Conservation (phyloP, 2,888 invertebrate species). For the Cryptus armator region DNA sequence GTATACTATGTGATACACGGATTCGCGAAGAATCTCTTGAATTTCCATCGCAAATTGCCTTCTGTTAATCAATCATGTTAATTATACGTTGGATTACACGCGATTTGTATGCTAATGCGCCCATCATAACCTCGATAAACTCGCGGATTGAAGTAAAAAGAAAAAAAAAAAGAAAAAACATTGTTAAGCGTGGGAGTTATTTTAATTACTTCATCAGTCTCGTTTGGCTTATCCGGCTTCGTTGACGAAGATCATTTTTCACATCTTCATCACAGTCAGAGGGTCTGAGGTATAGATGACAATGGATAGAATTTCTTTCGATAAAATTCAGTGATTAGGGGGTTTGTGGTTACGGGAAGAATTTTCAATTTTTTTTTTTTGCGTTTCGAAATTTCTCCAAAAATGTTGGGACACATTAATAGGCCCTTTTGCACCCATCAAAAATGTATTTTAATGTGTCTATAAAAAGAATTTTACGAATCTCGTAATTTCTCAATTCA, state of each 20-base stretch:
- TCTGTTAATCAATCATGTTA: conserved; percentile 65
- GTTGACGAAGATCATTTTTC: not conserved
- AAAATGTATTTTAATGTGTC: too few relatives aligned
- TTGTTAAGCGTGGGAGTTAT: conserved; percentile 33
- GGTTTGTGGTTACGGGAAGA: too few relatives aligned
- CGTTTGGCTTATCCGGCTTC: not conserved
- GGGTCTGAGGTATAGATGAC: too few relatives aligned
- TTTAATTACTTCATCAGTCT: conserved; percentile 60
- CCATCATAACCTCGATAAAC: conserved; percentile 49
- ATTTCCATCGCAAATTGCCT: conserved; percentile 63
- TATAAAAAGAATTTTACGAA: too few relatives aligned
- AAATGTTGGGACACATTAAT: too few relatives aligned
- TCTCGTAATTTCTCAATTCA: too few relatives aligned
- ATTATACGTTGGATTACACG: conserved; percentile 63
- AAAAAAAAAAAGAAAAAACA: not conserved
- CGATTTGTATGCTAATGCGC: conserved; percentile 62
- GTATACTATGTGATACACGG: not conserved
- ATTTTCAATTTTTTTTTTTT: too few relatives aligned
- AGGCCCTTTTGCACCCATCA: too few relatives aligned
- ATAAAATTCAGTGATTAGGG: too few relatives aligned
- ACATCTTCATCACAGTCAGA: not conserved
- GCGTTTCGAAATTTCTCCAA: too few relatives aligned
- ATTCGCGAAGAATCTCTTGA: conserved; percentile 26
- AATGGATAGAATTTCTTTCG: too few relatives aligned
- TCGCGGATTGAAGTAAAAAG: not conserved